Base-by-base conservation (phyloP, 2,113 vertebrate genomes). In the Orthochromis indermauri region DNA sequence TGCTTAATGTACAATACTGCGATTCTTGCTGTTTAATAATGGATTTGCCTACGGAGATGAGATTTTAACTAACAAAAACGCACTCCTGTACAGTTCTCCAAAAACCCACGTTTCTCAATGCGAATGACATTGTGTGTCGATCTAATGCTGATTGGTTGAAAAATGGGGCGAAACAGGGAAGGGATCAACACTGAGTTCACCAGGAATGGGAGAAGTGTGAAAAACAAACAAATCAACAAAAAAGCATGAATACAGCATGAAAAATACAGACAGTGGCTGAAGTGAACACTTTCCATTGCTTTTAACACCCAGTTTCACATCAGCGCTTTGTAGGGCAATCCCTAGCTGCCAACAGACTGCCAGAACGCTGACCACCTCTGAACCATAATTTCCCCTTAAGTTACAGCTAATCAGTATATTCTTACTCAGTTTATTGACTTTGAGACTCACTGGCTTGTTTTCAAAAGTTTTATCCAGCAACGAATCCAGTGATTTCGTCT, bases 271-370 rank as follows among this genome's bases (percentile, higher is more conserved):
- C 28, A 63, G 28, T 10, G 14, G 61, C 19, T 2, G 61, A 66
- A 66, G 0, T 8, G 19, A 68, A 40, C 19, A 40, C 11, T 68
- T 37, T 68, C 0, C 63, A 21, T 68, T 68, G 0, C 35, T 14
- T 68, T 68, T 68, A 40, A 40, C 19, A 68, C 63, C 11, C 33
- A 35, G 31, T 66, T 68, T 68, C 11, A 68, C 33, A 0, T 21
- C 63, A 68, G 19, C 63, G 0, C 63, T 37, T 68, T 0, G 0
- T n/a, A 66, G 0, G 0, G 19, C 61, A 13, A 5, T 37, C 33
- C 61, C 19, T 68, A 68, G 63, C 63, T 68, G 63, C 63, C 61
- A 68, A 13, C 33, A 2, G 19, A 5, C 61, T 68, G 33, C 61
- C 63, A 68, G 35, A 68, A 40, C 1, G 2, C 63, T 40, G 19